Percentiles rank a stretch among this genome's conserved stretches.
phyloP scores from a whole-genome alignment of 2,888 invertebrate species.

The Uloborus plumipes region DNA sequence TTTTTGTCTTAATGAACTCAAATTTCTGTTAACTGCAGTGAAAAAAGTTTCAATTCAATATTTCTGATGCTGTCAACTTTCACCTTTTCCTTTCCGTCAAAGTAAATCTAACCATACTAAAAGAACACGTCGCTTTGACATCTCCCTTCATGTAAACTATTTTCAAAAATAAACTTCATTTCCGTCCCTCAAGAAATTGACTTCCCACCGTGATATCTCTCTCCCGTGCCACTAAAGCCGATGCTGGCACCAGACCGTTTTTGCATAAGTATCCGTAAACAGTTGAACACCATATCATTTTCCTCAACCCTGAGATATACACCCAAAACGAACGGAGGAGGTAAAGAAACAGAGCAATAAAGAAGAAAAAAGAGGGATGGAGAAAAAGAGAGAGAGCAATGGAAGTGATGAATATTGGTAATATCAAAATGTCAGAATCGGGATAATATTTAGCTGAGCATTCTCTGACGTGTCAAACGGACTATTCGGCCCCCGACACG shows the following conservation, averaged over 20 bases:
- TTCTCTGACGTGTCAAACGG: conserved; percentile 41
- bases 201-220: background rate
- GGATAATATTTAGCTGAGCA: conserved; percentile 60
- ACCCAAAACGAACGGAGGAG: background rate
- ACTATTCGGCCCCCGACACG: conserved; percentile 28
- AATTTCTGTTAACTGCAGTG: too few relatives aligned
- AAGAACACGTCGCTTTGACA: too few relatives aligned
- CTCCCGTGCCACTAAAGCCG: too few relatives aligned
- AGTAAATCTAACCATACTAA: too few relatives aligned
- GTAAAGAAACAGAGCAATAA: background rate
- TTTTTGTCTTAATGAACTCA: too few relatives aligned
- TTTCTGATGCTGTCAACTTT: too few relatives aligned
- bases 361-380: conserved; percentile 11
- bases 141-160: too few relatives aligned
- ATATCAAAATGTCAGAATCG: conserved; percentile 58
- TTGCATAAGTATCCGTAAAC: conserved; percentile 42
- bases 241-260: conserved; percentile 12
- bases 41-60: too few relatives aligned
- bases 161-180: too few relatives aligned
- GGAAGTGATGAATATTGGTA: conserved; percentile 59
- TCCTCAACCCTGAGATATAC: too few relatives aligned
- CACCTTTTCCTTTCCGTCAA: too few relatives aligned
- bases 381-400: background rate
- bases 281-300: too few relatives aligned
- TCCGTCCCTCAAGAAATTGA: background rate